phyloP scores from a whole-genome alignment of 2,888 invertebrate species.

The Gibbula magus region DNA sequence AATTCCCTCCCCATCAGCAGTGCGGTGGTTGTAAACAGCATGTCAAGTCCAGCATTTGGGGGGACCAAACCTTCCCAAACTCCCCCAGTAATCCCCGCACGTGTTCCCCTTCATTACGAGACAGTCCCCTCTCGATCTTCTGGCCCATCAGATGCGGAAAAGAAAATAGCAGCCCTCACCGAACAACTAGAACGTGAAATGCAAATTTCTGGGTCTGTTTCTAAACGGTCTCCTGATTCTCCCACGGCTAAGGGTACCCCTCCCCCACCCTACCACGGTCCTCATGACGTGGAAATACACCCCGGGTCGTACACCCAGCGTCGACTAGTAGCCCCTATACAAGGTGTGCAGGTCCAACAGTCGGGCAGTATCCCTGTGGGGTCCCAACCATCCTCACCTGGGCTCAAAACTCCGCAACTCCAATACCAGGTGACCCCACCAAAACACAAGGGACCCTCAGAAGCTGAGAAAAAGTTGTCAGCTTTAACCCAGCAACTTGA shows the following conservation, averaged over 20 bases:
- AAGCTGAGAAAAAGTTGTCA: slow-evolving; percentile 71
- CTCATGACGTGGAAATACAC: slow-evolving; percentile 67
- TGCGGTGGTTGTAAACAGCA: slow-evolving; percentile 20
- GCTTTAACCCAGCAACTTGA: slow-evolving; percentile 72
- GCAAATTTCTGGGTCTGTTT: slow-evolving; percentile 49
- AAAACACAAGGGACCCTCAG: slow-evolving; percentile 58
- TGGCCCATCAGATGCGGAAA: slow-evolving; percentile 65
- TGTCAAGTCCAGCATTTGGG: not conserved
- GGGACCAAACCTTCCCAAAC: slow-evolving; percentile 10
- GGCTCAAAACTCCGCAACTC: slow-evolving; percentile 42
- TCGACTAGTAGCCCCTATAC: slow-evolving; percentile 43
- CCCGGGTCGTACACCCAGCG: slow-evolving; percentile 38
- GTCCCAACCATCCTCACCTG: not conserved
- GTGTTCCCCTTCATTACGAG: slow-evolving; percentile 59
- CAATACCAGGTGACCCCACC: slow-evolving; percentile 64
- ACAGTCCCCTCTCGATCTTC: slow-evolving; percentile 43
- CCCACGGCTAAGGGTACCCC: slow-evolving; percentile 48
- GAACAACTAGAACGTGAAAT: slow-evolving; percentile 68
- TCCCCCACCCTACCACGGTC: slow-evolving; percentile 73
- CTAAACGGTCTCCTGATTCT: slow-evolving; percentile 46
- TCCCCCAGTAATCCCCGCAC: slow-evolving; percentile 59
- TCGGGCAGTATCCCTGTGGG: slow-evolving; percentile 30
- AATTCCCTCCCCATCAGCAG: slow-evolving; percentile 8
- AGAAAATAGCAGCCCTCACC: slow-evolving; percentile 69
- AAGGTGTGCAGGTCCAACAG: slow-evolving; percentile 40